These are phyloP conservation scores for Drosophila robusta DNA, from an alignment of 2,888 invertebrate genomes.

Conservation along the genomic window DNA sequence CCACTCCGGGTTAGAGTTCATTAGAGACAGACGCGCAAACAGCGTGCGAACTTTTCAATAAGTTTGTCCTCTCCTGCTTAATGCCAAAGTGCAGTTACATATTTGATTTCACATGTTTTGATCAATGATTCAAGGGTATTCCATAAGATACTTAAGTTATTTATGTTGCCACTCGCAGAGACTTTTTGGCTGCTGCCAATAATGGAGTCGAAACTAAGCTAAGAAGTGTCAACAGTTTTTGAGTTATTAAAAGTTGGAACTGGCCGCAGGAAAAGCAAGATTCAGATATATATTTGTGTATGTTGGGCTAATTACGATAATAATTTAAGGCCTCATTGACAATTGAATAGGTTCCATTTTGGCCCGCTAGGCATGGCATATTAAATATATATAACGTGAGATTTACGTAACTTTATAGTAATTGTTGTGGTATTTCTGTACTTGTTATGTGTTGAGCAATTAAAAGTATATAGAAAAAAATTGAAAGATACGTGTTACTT, in stretches of 20 bases:
- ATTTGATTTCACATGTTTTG: slow-evolving; percentile 53
- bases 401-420: too few species aligned
- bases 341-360: background rate
- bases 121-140: slow-evolving; percentile 39
- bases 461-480: background rate
- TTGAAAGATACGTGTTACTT: background rate
- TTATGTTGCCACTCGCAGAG: slow-evolving; percentile 10
- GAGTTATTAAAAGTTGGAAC: background rate
- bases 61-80: slow-evolving; percentile 35
- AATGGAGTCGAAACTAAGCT: slow-evolving; percentile 8
- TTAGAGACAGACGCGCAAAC: slow-evolving; percentile 32
- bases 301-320: too few species aligned
- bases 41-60: slow-evolving; percentile 49
- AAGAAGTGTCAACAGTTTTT: slow-evolving; percentile 1
- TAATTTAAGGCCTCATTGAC: too few species aligned
- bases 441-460: slow-evolving; percentile 1
- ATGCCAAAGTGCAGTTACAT: slow-evolving; percentile 50
- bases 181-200: slow-evolving; percentile 2
- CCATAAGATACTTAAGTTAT: slow-evolving; percentile 17
- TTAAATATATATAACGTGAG: too few species aligned
- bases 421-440: slow-evolving; percentile 2
- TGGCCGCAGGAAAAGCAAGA: background rate
- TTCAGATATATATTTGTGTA: too few species aligned
- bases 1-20: slow-evolving; percentile 54
- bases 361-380: too few species aligned